Evolutionary conservation across 2,888 invertebrate genomes (phyloP), one percentile per base, ranked within the genome.

Genomic region (Fragum sueziense): DNA sequence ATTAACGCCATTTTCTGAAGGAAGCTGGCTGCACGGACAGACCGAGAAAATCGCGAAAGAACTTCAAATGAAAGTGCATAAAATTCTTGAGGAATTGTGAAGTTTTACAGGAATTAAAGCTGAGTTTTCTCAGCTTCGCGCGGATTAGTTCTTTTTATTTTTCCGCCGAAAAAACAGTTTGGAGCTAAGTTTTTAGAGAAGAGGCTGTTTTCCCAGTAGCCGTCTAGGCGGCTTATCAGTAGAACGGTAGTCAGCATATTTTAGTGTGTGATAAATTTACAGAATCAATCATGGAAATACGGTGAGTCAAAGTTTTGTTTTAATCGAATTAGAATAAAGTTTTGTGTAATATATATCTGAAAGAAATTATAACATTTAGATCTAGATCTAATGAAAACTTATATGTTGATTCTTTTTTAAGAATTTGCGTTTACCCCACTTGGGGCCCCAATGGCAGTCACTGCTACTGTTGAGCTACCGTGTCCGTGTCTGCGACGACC

Each of bases 111-210:
- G 70, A 61, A 34, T 47, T 67, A 33, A 34, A 52, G 84, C 84
- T 81, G 84, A 81, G 84, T 61, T 68, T 59, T 72, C 79, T 84
- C 84, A 74, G 80, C 84, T 61, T 27, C 68, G 70, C 73, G 25
- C 31, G 70, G 72, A 51, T 51, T 52, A 52, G 33, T 57, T 57
- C 41, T 52, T 25, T 59, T 41, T 25, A 27, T 62, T 62, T 62
- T 65, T 65, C 65, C 65, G 65, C 25, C 41, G 41, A 41, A 2
- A 9, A 41, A 27, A 41, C 65, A 41, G n/a, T 37, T 41, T 22
- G 65, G 65, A 27, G 65, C 37, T 37, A 65, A 65, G 11, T 11
- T 41, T 27, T 1, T 22, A 20, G 41, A 37, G 34, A 22, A 20
- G 65, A 37, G 65, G n/a, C 17, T 57, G n/a, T 9, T 41, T 37